These are phyloP conservation scores for Perizoma affinitatum DNA, from an alignment of 2,888 invertebrate species.

Conservation along the genomic window DNA sequence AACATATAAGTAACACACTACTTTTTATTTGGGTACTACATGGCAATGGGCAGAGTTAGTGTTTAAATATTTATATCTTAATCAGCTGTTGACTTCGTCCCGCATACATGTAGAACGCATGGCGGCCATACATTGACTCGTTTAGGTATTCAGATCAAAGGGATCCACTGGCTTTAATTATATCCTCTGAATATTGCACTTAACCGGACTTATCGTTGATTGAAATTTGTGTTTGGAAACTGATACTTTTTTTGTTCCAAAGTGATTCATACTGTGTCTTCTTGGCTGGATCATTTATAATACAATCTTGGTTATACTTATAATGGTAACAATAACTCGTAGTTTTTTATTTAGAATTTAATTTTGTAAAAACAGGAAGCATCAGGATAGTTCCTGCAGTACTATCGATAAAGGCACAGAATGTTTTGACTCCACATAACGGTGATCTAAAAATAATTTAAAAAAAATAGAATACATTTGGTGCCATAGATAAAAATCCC, in stretches of 20 bases:
- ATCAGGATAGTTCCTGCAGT: too few species aligned
- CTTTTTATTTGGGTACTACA: too few species aligned
- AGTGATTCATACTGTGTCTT: background rate
- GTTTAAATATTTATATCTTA: background rate
- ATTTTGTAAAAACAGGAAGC: too few species aligned
- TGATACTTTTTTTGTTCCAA: background rate
- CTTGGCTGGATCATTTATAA: background rate
- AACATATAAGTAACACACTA: too few species aligned
- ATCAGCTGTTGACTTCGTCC: constrained; percentile 31
- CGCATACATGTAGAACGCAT: constrained; percentile 52
- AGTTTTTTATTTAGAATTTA: too few species aligned
- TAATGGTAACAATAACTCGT: too few species aligned
- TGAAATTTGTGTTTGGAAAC: background rate
- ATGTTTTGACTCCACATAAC: too few species aligned
- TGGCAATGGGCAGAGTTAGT: too few species aligned
- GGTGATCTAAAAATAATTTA: too few species aligned
- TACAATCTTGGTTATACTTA: background rate
- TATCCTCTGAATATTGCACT: constrained; percentile 41
- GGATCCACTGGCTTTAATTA: constrained; percentile 57
- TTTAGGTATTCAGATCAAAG: constrained; percentile 72
- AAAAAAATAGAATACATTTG: too few species aligned
- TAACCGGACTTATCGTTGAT: constrained; percentile 13
- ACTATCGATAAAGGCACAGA: too few species aligned
- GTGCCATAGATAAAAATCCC: too few species aligned
- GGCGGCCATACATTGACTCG: constrained; percentile 60